These are phyloP conservation scores for Melitaea athalia DNA, from an alignment of 2,888 invertebrate species.

Conservation along the genomic window DNA sequence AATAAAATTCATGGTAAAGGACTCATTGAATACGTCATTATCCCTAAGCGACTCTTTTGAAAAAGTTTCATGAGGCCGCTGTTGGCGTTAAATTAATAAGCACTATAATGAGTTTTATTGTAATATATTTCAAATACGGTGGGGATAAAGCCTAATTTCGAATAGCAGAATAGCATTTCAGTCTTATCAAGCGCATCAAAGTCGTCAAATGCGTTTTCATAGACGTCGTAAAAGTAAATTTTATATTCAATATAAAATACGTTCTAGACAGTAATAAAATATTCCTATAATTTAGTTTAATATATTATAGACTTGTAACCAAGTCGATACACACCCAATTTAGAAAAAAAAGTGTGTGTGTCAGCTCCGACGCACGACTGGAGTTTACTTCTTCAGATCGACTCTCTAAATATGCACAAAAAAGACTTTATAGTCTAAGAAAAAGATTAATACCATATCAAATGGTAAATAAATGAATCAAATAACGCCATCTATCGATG, in stretches of 20 bases:
- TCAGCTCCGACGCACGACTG: too few species aligned
- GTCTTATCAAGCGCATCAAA: slow-evolving; percentile 32
- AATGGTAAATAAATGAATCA: too few species aligned
- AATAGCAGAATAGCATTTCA: slow-evolving; percentile 9
- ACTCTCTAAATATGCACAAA: too few species aligned
- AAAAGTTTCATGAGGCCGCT: slow-evolving; percentile 34
- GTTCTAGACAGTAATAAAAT: slow-evolving; percentile 16
- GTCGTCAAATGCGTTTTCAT: slow-evolving; percentile 34
- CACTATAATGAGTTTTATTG: slow-evolving; percentile 12
- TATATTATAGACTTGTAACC: too few species aligned
- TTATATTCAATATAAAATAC: slow-evolving; percentile 36
- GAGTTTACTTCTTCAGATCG: too few species aligned
- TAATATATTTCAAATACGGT: slow-evolving; percentile 9
- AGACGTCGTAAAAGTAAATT: slow-evolving; percentile 34
- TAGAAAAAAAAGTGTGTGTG: too few species aligned
- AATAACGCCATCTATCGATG: too few species aligned
- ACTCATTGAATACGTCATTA: slow-evolving; percentile 34
- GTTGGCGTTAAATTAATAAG: slow-evolving; percentile 36
- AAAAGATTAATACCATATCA: too few species aligned
- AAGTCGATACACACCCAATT: not conserved
- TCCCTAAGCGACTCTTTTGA: slow-evolving; percentile 33
- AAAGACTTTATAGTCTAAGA: too few species aligned
- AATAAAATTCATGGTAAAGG: slow-evolving; percentile 31
- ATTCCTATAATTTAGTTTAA: slow-evolving; percentile 1
- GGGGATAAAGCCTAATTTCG: slow-evolving; percentile 15